Evolutionary conservation across 1,140 invertebrate genomes (phyloP).

Genomic region (Oscheius sp.): DNA sequence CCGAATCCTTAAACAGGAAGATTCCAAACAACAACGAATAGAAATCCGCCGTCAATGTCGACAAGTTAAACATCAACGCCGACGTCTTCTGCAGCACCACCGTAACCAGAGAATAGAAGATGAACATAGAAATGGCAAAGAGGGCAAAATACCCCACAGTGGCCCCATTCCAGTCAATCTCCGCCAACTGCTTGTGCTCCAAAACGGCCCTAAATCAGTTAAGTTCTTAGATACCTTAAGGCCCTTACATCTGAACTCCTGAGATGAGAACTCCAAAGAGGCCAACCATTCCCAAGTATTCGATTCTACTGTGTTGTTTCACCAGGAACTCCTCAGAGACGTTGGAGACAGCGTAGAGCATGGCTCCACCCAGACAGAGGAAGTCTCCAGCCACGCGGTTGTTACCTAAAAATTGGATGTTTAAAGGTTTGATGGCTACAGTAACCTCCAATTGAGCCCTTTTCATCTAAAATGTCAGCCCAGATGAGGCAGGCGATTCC

Average conservation of each 20-base stretch:
- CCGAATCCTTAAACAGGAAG: slow-evolving; percentile 78
- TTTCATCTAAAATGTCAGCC: slow-evolving; percentile 75
- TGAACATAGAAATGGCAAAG: slow-evolving; percentile 71
- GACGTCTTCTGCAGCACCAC: slow-evolving; percentile 75
- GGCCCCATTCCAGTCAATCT: slow-evolving; percentile 66
- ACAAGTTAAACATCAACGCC: slow-evolving; percentile 77
- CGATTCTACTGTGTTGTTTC: slow-evolving; percentile 75
- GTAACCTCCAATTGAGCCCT: slow-evolving; percentile 55
- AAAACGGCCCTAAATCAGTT: slow-evolving; percentile 64
- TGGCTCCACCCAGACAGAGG: slow-evolving; percentile 76
- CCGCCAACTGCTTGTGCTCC: slow-evolving; percentile 65
- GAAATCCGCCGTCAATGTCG: slow-evolving; percentile 79
- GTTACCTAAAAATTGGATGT: slow-evolving; percentile 68
- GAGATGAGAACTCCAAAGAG: slow-evolving; percentile 77
- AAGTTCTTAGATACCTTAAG: slow-evolving; percentile 10
- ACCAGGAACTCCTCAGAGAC: slow-evolving; percentile 80
- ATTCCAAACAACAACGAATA: slow-evolving; percentile 79
- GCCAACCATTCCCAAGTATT: slow-evolving; percentile 81
- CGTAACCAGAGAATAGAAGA: slow-evolving; percentile 76
- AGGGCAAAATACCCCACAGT: slow-evolving; percentile 67
- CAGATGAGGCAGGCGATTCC: slow-evolving; percentile 79
- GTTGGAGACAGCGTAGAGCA: slow-evolving; percentile 77
- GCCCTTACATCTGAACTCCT: slow-evolving; percentile 74
- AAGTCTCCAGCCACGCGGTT: slow-evolving; percentile 79
- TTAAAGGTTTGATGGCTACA: slow-evolving; percentile 36